phyloP scores from a whole-genome alignment of 2,797 vertebrate species.

The Salarias fasciatus region DNA sequence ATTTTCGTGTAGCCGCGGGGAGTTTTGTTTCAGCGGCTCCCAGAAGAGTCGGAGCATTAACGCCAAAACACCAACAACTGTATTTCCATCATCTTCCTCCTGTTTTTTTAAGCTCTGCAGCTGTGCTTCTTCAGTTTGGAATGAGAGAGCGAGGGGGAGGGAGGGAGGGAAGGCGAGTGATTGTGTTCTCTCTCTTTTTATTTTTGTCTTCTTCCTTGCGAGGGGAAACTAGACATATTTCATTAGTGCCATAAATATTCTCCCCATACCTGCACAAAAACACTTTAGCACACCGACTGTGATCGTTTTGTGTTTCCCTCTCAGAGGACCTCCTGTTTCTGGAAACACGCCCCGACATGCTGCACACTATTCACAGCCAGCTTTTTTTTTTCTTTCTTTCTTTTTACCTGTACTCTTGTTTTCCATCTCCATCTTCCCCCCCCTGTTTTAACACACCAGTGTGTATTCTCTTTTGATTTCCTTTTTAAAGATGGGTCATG shows the following conservation, averaged over 20 bases:
- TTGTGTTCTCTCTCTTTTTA: too few species aligned
- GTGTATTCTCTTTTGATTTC: not conserved
- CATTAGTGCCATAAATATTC: constrained; percentile 47
- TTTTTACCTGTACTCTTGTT: not conserved
- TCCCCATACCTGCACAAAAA: constrained; percentile 18
- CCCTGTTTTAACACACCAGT: too few species aligned
- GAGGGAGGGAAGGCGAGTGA: too few species aligned
- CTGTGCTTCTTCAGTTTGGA: too few species aligned
- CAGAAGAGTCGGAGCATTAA: constrained; percentile 55
- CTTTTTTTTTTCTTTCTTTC: not conserved
- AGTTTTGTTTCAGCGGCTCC: constrained; percentile 41
- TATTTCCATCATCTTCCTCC: constrained; percentile 36
- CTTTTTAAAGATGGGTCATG: constrained; percentile 10
- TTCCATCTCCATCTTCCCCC: too few species aligned
- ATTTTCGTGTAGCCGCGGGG: too few species aligned
- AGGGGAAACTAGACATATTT: constrained; percentile 42
- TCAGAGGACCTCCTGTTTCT: constrained; percentile 47
- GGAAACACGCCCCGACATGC: constrained; percentile 32
- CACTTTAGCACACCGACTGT: constrained; percentile 58
- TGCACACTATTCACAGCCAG: constrained; percentile 16
- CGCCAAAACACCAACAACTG: constrained; percentile 33
- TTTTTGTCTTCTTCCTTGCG: constrained; percentile 9
- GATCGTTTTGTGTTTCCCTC: constrained; percentile 59
- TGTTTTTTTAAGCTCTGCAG: constrained; percentile 20
- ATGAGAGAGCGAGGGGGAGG: too few species aligned